Evolutionary conservation across 2,797 vertebrate genomes (phyloP).

Genomic region (Xiphophorus birchmanni): DNA sequence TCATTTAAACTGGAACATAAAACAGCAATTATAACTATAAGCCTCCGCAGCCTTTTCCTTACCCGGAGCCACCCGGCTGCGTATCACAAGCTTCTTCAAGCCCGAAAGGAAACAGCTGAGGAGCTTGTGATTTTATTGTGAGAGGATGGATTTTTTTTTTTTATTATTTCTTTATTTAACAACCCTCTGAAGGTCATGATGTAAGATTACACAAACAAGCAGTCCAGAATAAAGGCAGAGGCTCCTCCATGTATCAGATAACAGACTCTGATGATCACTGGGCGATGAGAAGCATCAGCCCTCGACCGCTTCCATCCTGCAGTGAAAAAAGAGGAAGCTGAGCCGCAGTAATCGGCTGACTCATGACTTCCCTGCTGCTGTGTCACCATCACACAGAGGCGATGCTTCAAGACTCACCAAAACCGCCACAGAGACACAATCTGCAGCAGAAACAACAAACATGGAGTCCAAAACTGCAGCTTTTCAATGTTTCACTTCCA

Average conservation of each 20-base stretch:
- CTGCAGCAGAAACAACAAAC: background rate
- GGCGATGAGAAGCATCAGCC: background rate
- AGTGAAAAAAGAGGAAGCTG: background rate
- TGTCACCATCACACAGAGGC: conserved; percentile 11
- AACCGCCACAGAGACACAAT: background rate
- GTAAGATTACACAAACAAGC: background rate
- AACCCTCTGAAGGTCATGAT: conserved; percentile 8
- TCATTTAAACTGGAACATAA: background rate
- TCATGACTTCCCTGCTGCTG: conserved; percentile 25
- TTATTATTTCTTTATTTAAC: background rate
- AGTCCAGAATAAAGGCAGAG: background rate
- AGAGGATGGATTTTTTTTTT: background rate
- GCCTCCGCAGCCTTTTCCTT: conserved; percentile 3
- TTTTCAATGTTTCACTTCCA: background rate
- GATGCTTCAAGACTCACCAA: background rate
- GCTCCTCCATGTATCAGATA: background rate
- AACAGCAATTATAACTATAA: background rate
- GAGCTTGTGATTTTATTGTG: conserved; percentile 9
- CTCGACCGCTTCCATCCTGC: background rate
- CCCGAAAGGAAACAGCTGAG: conserved; percentile 2
- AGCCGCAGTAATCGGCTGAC: background rate
- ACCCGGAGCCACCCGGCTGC: conserved; percentile 1
- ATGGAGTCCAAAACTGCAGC: background rate
- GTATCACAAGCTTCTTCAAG: conserved; percentile 34
- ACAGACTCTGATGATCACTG: background rate